Conservation (phyloP, 1,140 invertebrate genomes). For the Odontomachus brunneus region DNA sequence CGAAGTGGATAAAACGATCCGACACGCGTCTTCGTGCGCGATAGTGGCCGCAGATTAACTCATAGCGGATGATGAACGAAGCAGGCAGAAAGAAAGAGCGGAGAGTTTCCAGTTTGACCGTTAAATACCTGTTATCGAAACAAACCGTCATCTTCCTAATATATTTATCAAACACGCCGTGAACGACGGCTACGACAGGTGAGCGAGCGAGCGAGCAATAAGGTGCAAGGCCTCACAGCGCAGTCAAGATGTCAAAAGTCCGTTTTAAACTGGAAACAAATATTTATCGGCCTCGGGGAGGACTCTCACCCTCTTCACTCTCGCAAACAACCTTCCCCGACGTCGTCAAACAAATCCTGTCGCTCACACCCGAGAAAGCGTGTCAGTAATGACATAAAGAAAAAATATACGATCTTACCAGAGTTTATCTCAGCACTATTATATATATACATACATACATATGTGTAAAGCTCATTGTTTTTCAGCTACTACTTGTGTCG, state of each 20-base stretch:
- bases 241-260: conserved; percentile 72
- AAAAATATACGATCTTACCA: background rate
- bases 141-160: conserved; percentile 79
- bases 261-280: conserved; percentile 80
- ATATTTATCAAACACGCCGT: conserved; percentile 81
- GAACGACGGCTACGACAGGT: conserved; percentile 64
- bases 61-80: conserved; percentile 42
- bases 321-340: conserved; percentile 10
- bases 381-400: background rate
- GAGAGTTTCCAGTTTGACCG: conserved; percentile 73
- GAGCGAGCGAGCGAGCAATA: conserved; percentile 61
- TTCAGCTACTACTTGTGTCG: background rate
- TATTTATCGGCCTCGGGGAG: conserved; percentile 77
- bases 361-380: background rate
- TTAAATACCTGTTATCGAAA: conserved; percentile 81
- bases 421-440: background rate
- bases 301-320: conserved; percentile 10
- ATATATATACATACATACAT: no score
- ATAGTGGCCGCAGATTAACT: conserved; percentile 36
- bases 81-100: conserved; percentile 49
- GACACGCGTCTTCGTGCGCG: conserved; percentile 42
- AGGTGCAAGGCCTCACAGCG: conserved; percentile 68
- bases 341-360: background rate
- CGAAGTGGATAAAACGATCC: conserved; percentile 34
- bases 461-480: no score